phyloP scores from a whole-genome alignment of 1,140 invertebrate genomes.

The Myzus persicae region DNA sequence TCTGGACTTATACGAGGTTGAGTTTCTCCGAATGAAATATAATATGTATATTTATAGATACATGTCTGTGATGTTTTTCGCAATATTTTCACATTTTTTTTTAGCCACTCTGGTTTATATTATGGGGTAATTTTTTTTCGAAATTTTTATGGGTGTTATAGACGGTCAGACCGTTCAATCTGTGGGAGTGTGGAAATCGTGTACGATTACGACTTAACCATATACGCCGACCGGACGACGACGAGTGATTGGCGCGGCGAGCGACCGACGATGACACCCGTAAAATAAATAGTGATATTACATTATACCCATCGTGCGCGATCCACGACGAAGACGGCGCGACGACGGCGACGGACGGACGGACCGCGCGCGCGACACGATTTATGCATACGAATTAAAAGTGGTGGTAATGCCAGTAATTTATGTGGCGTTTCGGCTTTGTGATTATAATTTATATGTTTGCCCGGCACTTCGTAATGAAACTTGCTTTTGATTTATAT shows the following conservation, averaged over 20 bases:
- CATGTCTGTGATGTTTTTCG: not conserved
- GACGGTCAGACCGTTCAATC: not conserved
- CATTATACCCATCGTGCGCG: no score
- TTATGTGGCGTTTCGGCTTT: slow-evolving; percentile 58
- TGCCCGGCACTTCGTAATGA: slow-evolving; percentile 58
- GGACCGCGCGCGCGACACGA: slow-evolving; percentile 40
- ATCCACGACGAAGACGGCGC: not conserved
- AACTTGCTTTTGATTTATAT: slow-evolving; percentile 59
- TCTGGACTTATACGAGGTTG: no score
- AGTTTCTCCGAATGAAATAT: no score
- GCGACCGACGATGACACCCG: not conserved
- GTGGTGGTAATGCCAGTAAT: slow-evolving; percentile 55
- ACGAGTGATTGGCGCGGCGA: not conserved
- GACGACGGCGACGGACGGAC: not conserved
- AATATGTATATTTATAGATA: not conserved
- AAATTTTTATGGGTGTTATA: not conserved
- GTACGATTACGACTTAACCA: not conserved
- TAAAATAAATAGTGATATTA: no score
- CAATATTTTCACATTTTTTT: not conserved
- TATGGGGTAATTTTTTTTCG: not conserved
- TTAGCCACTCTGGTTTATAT: not conserved
- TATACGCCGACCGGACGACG: not conserved
- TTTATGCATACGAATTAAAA: slow-evolving; percentile 59
- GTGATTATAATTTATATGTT: slow-evolving; percentile 59
- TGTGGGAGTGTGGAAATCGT: no score